Conservation (phyloP, 1,140 invertebrate genomes). For the Diprion similis region DNA sequence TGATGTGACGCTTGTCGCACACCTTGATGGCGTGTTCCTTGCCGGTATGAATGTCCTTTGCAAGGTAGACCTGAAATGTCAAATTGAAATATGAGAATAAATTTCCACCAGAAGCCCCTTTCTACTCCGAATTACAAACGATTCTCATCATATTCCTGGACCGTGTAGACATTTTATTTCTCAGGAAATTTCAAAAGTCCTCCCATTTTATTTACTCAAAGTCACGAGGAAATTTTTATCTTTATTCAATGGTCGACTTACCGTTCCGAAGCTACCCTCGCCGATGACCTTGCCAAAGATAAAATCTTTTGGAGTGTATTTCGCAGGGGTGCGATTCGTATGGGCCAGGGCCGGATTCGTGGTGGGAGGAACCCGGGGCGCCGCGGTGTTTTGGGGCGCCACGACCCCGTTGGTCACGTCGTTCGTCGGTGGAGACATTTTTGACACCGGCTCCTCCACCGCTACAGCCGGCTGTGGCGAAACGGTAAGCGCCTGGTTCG, state of each 20-base stretch:
- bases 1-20: slow-evolving; percentile 91
- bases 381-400: slow-evolving; percentile 41
- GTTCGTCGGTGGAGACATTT: slow-evolving; percentile 61
- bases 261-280: slow-evolving; percentile 96
- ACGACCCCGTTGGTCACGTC: slow-evolving; percentile 56
- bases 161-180: neutral
- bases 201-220: neutral
- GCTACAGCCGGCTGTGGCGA: slow-evolving; percentile 59
- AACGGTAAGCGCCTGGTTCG: slow-evolving; percentile 60
- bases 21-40: slow-evolving; percentile 98
- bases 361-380: slow-evolving; percentile 46
- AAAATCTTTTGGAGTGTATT: slow-evolving; percentile 85
- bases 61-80: slow-evolving; percentile 79
- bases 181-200: neutral
- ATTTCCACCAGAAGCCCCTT: slow-evolving; percentile 10
- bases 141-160: too few species aligned
- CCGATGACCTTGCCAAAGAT: slow-evolving; percentile 95
- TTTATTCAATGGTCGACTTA: slow-evolving; percentile 52
- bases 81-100: slow-evolving; percentile 23
- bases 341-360: slow-evolving; percentile 41
- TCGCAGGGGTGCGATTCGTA: slow-evolving; percentile 63
- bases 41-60: slow-evolving; percentile 87
- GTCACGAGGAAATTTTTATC: too few species aligned
- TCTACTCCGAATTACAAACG: neutral
- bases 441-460: slow-evolving; percentile 59